Conservation (phyloP, 2,113 vertebrate genomes). For the Corydoras maculifer region DNA sequence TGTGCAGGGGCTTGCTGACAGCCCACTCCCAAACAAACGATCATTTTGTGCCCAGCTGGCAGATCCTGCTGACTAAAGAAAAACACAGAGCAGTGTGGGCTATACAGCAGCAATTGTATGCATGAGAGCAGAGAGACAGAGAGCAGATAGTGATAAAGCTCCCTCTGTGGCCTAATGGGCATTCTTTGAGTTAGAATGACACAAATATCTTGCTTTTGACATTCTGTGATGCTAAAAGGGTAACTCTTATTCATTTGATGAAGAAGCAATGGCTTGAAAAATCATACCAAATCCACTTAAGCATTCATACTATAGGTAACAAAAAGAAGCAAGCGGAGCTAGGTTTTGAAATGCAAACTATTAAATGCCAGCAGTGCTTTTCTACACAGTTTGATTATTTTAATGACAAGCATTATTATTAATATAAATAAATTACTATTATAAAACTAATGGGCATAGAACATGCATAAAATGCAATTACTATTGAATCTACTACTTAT, state of each 20-base stretch:
- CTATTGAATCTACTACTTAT: too few species aligned
- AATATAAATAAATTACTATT: too few species aligned
- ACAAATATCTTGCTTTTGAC: conserved; percentile 32
- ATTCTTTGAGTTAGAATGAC: conserved; percentile 42
- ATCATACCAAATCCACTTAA: too few species aligned
- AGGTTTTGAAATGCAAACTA: too few species aligned
- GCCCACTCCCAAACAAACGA: conserved; percentile 40
- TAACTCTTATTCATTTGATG: background rate
- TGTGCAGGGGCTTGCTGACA: conserved; percentile 17
- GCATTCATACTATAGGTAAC: too few species aligned
- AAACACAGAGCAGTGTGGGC: conserved; percentile 42
- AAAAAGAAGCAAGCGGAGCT: too few species aligned
- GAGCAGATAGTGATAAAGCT: conserved; percentile 56
- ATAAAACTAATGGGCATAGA: too few species aligned
- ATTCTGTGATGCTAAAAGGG: conserved; percentile 48
- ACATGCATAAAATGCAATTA: too few species aligned
- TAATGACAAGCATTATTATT: background rate
- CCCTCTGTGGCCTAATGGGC: conserved; percentile 54
- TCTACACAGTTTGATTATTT: background rate
- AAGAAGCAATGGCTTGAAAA: background rate
- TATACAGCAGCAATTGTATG: conserved; percentile 54
- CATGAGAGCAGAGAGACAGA: conserved; percentile 32
- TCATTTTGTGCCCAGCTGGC: conserved; percentile 39
- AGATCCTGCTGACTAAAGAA: conserved; percentile 46
- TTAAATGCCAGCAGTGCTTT: too few species aligned